Conservation (phyloP, 2,888 invertebrate species). For the Lutraria lutraria region DNA sequence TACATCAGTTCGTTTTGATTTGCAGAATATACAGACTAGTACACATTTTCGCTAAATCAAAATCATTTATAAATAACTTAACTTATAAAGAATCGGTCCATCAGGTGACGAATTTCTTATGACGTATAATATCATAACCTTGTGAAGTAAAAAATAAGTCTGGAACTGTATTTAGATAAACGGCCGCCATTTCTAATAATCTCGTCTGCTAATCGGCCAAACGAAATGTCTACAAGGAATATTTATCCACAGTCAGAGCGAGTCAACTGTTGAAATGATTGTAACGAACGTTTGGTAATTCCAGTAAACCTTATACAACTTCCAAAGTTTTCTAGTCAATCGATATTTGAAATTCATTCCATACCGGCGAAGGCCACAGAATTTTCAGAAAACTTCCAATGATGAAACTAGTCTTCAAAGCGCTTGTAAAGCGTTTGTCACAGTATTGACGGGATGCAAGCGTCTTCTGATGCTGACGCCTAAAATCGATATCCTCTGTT, state of each 20-base stretch:
- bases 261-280: background rate
- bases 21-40: too few relatives aligned
- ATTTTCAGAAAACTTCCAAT: conserved; percentile 9
- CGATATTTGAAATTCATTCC: conserved; percentile 23
- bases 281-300: background rate
- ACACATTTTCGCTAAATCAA: too few relatives aligned
- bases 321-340: conserved; percentile 3
- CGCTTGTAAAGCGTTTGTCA: conserved; percentile 34
- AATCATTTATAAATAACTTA: too few relatives aligned
- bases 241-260: background rate
- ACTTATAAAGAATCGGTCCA: too few relatives aligned
- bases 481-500: conserved; percentile 34
- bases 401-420: background rate
- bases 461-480: conserved; percentile 35
- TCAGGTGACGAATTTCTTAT: too few relatives aligned
- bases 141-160: background rate
- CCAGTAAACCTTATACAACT: background rate
- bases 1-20: too few relatives aligned
- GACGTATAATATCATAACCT: background rate
- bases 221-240: background rate
- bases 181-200: background rate
- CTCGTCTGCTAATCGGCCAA: background rate
- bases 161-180: background rate
- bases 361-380: conserved; percentile 2
- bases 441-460: conserved; percentile 37